Percentiles rank a stretch among this genome's conserved stretches.
These are phyloP conservation scores for Dysmachus trigonus DNA, from an alignment of 2,888 invertebrate genomes.

Conservation along the genomic window DNA sequence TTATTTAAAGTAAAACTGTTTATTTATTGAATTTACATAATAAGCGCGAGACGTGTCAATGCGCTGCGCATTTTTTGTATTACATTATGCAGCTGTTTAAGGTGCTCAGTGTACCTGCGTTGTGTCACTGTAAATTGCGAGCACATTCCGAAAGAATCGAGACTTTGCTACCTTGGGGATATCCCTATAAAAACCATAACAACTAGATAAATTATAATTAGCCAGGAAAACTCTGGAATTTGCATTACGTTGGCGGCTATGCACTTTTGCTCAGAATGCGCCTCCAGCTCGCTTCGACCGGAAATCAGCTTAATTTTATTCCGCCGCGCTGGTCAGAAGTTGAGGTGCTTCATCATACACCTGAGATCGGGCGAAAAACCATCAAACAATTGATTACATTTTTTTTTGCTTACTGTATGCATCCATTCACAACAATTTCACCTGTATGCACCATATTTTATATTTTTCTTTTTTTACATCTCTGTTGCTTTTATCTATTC, in stretches of 20 bases:
- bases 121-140: not conserved
- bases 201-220: not conserved
- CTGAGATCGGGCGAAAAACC: not conserved
- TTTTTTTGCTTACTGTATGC: no score
- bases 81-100: not conserved
- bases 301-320: not conserved
- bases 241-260: not conserved
- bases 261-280: not conserved
- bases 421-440: not conserved
- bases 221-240: conserved; percentile 6
- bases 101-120: not conserved
- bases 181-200: not conserved
- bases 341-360: not conserved
- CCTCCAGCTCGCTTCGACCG: not conserved
- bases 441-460: not conserved
- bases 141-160: not conserved
- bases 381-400: not conserved
- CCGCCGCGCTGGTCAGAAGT: no score
- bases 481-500: not conserved
- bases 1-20: not conserved
- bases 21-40: conserved; percentile 37
- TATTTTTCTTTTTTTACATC: not conserved
- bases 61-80: not conserved
- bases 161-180: not conserved
- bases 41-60: not conserved